Evolutionary conservation across 2,888 invertebrate genomes (phyloP).

Genomic region (Cremastobaeus sp.): DNA sequence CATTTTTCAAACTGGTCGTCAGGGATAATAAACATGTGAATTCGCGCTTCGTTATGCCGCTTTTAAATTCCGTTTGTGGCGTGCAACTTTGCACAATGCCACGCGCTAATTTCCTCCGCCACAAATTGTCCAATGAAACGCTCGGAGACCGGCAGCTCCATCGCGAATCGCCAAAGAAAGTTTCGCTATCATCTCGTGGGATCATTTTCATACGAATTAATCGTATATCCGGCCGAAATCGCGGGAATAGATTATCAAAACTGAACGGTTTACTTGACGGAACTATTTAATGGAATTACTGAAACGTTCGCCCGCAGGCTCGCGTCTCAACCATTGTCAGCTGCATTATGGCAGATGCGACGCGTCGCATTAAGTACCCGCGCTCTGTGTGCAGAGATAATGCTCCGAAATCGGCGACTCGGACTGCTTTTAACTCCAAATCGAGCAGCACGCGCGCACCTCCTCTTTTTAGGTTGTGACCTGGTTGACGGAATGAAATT

Average conservation of each 20-base stretch:
- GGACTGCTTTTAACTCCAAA: constrained; percentile 20
- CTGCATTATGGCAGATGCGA: constrained; percentile 37
- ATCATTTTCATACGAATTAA: constrained; percentile 23
- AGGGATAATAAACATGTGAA: constrained; percentile 16
- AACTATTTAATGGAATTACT: constrained; percentile 24
- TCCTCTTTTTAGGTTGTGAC: constrained; percentile 51
- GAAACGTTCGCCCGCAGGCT: no score
- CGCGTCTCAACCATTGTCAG: constrained; percentile 37
- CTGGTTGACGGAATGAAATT: constrained; percentile 59
- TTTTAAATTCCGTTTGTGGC: neutral
- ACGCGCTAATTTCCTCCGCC: neutral
- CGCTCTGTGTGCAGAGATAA: constrained; percentile 18
- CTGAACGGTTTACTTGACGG: constrained; percentile 14
- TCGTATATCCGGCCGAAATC: constrained; percentile 6
- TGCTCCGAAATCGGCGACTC: constrained; percentile 22
- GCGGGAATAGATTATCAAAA: constrained; percentile 16
- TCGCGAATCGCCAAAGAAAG: constrained; percentile 6
- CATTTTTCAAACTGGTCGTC: constrained; percentile 22
- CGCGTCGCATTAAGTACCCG: constrained; percentile 12
- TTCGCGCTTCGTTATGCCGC: neutral
- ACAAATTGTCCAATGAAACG: constrained; percentile 29
- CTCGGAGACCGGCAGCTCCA: constrained; percentile 10
- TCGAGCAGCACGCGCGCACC: constrained; percentile 10
- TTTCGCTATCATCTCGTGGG: constrained; percentile 2
- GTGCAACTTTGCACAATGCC: no score